These are phyloP conservation scores for Cossypha caffra DNA, from an alignment of 2,797 vertebrate species.

Conservation along the genomic window DNA sequence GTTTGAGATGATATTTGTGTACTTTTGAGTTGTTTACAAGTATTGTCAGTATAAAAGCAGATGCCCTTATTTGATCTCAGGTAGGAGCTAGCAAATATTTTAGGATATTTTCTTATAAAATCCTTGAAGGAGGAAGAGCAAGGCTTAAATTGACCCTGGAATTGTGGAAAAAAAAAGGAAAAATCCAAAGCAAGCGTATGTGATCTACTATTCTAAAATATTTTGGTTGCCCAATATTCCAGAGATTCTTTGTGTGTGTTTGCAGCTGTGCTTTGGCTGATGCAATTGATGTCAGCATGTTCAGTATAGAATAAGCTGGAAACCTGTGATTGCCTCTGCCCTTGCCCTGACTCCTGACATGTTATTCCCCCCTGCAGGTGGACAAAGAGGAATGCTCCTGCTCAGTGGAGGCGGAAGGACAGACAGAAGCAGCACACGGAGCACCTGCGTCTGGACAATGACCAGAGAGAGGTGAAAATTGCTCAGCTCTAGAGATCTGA, in stretches of 20 bases:
- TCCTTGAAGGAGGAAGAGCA: background rate
- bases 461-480: constrained; percentile 93
- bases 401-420: constrained; percentile 95
- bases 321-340: background rate
- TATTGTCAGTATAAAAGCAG: background rate
- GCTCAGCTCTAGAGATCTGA: background rate
- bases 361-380: constrained; percentile 77
- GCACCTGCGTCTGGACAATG: constrained; percentile 95
- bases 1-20: background rate
- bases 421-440: constrained; percentile 96
- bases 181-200: background rate
- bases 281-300: background rate
- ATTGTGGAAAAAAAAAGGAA: background rate
- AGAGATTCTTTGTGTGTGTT: background rate
- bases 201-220: background rate
- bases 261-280: background rate
- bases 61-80: background rate
- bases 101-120: background rate
- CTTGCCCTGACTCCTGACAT: background rate
- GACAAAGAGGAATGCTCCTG: constrained; percentile 97
- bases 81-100: background rate
- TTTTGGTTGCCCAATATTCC: background rate
- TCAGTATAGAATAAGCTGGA: background rate
- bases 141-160: background rate
- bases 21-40: background rate